Conservation (phyloP, 2,113 vertebrate genomes). For the Glareola pratincola region DNA sequence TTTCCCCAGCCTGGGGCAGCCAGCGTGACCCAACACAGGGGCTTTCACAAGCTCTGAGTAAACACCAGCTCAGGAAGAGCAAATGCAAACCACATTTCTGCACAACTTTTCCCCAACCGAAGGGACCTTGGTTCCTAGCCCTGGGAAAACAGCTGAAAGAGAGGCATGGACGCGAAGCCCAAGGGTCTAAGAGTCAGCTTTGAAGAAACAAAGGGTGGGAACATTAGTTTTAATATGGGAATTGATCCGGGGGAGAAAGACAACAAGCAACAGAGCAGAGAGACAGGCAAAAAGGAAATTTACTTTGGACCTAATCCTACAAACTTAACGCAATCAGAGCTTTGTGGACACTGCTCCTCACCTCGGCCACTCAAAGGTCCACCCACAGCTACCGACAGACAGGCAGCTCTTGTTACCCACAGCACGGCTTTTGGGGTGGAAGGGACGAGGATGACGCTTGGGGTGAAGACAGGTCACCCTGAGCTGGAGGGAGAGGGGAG, state of each 20-base stretch:
- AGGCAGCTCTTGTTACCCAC: neutral
- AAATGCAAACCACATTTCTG: slow-evolving; percentile 46
- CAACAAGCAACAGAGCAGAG: neutral
- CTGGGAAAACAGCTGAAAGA: slow-evolving; percentile 49
- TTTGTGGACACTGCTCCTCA: neutral
- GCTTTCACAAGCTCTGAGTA: neutral
- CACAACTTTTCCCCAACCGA: neutral
- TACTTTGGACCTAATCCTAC: slow-evolving; percentile 45
- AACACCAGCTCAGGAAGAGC: slow-evolving; percentile 37
- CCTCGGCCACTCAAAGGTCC: neutral
- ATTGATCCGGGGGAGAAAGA: neutral
- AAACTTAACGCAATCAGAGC: neutral
- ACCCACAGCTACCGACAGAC: neutral
- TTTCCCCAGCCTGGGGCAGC: neutral
- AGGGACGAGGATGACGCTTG: neutral
- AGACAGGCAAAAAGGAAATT: slow-evolving; percentile 46
- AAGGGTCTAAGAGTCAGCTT: neutral
- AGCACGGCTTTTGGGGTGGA: neutral
- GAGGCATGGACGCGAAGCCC: neutral
- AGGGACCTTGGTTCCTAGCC: neutral
- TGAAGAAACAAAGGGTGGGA: slow-evolving; percentile 41
- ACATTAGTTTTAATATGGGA: neutral
- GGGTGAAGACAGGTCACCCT: neutral
- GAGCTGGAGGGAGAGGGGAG: neutral
- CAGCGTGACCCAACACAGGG: neutral